phyloP scores from a whole-genome alignment of 2,113 vertebrate genomes.

The Genyomyrus donnyi region DNA sequence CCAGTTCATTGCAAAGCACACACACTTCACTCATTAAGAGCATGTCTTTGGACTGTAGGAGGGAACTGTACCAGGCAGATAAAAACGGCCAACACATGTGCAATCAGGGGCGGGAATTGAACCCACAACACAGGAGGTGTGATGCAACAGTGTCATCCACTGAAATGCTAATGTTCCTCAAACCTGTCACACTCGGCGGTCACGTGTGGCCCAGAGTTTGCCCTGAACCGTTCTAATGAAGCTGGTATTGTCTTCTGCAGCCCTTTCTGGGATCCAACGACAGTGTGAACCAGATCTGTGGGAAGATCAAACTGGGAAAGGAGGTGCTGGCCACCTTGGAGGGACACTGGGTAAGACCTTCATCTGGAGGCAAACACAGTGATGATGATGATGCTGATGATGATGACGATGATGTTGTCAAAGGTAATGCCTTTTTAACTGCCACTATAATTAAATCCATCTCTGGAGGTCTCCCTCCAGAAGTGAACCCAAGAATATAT shows the following conservation, averaged over 20 bases:
- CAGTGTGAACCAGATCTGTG: constrained; percentile 87
- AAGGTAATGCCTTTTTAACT: neutral
- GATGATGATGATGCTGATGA: neutral
- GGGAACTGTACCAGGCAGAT: neutral
- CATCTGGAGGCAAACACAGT: neutral
- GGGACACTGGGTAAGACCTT: constrained; percentile 88
- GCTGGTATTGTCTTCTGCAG: constrained; percentile 49
- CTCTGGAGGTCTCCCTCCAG: too few relatives aligned
- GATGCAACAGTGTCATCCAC: neutral
- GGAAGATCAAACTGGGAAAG: constrained; percentile 95
- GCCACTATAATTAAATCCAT: too few relatives aligned
- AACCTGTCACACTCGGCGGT: neutral
- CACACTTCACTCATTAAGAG: neutral
- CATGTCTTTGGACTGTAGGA: neutral
- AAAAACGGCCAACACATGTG: neutral
- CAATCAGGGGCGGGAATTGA: neutral
- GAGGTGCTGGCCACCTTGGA: constrained; percentile 93
- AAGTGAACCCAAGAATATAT: too few relatives aligned
- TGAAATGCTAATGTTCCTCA: neutral
- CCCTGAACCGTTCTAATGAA: neutral
- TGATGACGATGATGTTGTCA: neutral
- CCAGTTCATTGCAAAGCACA: neutral
- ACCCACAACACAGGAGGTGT: neutral
- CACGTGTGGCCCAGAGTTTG: neutral
- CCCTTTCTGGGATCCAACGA: constrained; percentile 94